Evolutionary conservation across 2,113 vertebrate genomes (phyloP), one percentile per base, ranked within the genome.

Genomic region (Salvelinus alpinus): DNA sequence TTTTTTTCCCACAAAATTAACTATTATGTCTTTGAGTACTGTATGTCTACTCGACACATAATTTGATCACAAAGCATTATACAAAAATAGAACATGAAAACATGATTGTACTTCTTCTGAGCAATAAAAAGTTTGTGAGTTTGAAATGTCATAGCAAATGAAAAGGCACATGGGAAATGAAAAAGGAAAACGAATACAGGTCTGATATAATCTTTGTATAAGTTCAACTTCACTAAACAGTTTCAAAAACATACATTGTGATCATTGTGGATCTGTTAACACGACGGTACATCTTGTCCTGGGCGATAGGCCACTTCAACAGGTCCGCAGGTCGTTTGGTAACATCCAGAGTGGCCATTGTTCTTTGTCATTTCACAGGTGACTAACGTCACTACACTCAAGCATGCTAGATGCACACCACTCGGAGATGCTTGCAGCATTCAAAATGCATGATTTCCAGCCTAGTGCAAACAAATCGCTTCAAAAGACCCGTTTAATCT

Each of bases 401-500:
- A 93, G 86, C 91, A 81, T 87, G 86, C 88, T 80, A 87, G 86
- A 90, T 81, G 59, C 64, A 90, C 89, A 90, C 90, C 87, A 91
- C 91, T 91, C 82, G 76, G 89, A 93, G 91, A 90, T 88, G 91
- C 91, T 87, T 81, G 90, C 91, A 72, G 91, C 88, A 91, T 92
- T 92, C 88, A 88, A 92, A 93, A 92, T 91, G 88, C 88, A 89
- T 92, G 90, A 93, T 93, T 92, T 92, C 80, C 90, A 91, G 81
- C 90, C 90, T 82, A 91, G 90, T 89, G 93, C 90, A 93, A 93
- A 93, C 90, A 91, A 93, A 94, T 93, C 91, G 86, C 92, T 94
- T 93, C 93, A 91, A 93, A 94, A 93, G 91, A 92, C 90, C 92
- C 83, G 93, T 93, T 94, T 93, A 94, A 94, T 94, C 92, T 94